A percentile compares a stretch with the other conserved stretches of the same genome.
Conservation (phyloP, 2,888 invertebrate species). For the Phaedon cochleariae region DNA sequence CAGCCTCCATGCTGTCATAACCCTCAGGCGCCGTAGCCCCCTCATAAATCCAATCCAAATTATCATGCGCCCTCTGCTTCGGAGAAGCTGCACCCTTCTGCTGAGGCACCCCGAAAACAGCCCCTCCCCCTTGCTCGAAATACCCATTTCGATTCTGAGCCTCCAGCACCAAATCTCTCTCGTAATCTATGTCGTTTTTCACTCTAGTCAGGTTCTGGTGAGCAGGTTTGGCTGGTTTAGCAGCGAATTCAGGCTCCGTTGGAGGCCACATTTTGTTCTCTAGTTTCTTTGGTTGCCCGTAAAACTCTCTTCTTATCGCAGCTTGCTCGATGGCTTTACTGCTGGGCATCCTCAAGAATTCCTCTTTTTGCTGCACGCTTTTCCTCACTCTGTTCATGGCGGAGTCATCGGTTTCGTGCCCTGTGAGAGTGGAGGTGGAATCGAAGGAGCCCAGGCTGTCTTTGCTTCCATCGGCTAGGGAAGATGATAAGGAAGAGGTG, state of each 20-base stretch:
- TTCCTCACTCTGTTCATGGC: conserved; percentile 79
- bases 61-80: conserved; percentile 31
- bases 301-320: conserved; percentile 73
- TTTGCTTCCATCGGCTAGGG: conserved; percentile 71
- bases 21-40: conserved; percentile 48
- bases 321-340: conserved; percentile 49
- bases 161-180: conserved; percentile 56
- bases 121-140: conserved; percentile 35
- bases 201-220: conserved; percentile 64
- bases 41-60: conserved; percentile 47
- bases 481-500: conserved; percentile 70
- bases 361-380: conserved; percentile 89
- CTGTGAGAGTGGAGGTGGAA: conserved; percentile 73
- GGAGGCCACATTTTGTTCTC: conserved; percentile 78
- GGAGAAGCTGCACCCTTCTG: conserved; percentile 48
- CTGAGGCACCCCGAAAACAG: conserved; percentile 37
- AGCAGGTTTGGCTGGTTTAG: conserved; percentile 60
- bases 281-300: conserved; percentile 80
- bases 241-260: conserved; percentile 63
- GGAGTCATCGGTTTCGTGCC: conserved; percentile 75
- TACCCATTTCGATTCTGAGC: too few species aligned
- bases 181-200: conserved; percentile 61
- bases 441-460: conserved; percentile 75
- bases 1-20: conserved; percentile 40
- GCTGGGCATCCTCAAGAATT: conserved; percentile 77